Percentiles rank a stretch among this genome's conserved stretches.
Evolutionary conservation across 92 coral and sea anemone species (phyloP).

Genomic region (Actinernus sp.): DNA sequence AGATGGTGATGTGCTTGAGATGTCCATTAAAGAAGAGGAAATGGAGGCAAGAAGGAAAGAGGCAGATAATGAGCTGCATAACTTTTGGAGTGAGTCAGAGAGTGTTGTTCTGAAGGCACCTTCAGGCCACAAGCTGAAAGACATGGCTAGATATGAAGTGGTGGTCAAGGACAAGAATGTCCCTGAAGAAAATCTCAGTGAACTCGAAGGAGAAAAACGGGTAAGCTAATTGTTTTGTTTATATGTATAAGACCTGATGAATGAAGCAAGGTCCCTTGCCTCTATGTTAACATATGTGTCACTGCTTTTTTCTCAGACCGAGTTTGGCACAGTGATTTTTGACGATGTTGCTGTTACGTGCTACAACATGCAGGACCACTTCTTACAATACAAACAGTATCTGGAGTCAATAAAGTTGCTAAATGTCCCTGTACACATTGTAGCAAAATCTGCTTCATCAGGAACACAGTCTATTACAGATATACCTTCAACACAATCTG

Average conservation of each 20-base stretch:
- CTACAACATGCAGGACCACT: conserved; percentile 94
- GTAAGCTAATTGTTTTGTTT: conserved; percentile 14
- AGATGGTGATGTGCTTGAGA: conserved; percentile 67
- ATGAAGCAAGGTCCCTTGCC: not conserved
- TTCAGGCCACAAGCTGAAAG: conserved; percentile 93
- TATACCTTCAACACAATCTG: conserved; percentile 39
- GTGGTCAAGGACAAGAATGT: conserved; percentile 67
- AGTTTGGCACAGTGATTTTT: conserved; percentile 94
- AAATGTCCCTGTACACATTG: conserved; percentile 57
- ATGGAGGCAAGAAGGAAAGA: conserved; percentile 62
- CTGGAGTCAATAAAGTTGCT: conserved; percentile 92
- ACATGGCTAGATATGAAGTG: conserved; percentile 90
- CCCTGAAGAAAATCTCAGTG: conserved; percentile 62
- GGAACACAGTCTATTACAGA: conserved; percentile 34
- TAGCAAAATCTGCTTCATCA: conserved; percentile 11
- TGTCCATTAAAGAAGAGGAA: conserved; percentile 62
- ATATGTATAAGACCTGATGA: not conserved
- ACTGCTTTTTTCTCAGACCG: conserved; percentile 55
- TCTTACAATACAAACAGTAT: conserved; percentile 79
- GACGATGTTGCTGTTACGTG: conserved; percentile 94
- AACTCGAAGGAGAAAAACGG: conserved; percentile 80
- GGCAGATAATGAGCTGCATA: conserved; percentile 45
- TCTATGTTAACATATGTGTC: not conserved
- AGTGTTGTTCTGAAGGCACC: conserved; percentile 78
- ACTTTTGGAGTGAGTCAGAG: conserved; percentile 88